phyloP scores from a whole-genome alignment of 1,140 invertebrate genomes.

The Tetramorium parvispinum region DNA sequence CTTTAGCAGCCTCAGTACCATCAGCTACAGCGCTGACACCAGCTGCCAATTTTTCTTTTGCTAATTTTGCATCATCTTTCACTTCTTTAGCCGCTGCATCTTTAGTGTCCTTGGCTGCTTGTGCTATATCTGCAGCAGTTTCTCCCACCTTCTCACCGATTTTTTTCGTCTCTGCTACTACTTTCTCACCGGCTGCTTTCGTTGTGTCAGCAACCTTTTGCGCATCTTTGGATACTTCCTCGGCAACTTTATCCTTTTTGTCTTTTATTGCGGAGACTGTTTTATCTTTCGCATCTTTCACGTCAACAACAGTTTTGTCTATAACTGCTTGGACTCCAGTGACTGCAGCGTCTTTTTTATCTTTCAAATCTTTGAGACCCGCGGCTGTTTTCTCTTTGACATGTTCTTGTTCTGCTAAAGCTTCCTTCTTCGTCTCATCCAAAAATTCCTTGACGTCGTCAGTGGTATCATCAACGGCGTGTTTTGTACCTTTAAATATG shows the following conservation, averaged over 20 bases:
- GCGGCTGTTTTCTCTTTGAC: slow-evolving; percentile 15
- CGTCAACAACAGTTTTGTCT: slow-evolving; percentile 9
- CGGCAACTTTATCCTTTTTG: slow-evolving; percentile 58
- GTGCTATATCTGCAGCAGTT: slow-evolving; percentile 9
- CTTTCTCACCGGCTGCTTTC: slow-evolving; percentile 8
- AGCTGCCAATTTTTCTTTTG: slow-evolving; percentile 1
- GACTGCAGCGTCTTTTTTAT: slow-evolving; percentile 20
- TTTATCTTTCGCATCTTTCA: slow-evolving; percentile 75
- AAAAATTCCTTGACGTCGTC: slow-evolving; percentile 67
- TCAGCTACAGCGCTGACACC: not conserved
- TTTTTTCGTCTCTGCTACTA: not conserved
- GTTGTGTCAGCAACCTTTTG: not conserved
- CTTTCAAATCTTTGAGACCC: slow-evolving; percentile 26
- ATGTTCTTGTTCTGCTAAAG: slow-evolving; percentile 51
- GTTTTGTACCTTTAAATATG: slow-evolving; percentile 73
- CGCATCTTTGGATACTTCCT: slow-evolving; percentile 49
- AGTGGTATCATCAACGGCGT: slow-evolving; percentile 68
- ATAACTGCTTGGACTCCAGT: not conserved
- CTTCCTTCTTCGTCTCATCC: slow-evolving; percentile 65
- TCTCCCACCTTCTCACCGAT: not conserved
- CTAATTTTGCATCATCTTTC: slow-evolving; percentile 2
- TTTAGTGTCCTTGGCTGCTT: slow-evolving; percentile 48
- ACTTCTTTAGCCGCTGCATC: slow-evolving; percentile 31
- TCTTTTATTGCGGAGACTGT: slow-evolving; percentile 62
- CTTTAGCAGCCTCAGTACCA: not conserved